These are phyloP conservation scores for Globicephala melas DNA, from an alignment of 2,113 vertebrate species.

Conservation along the genomic window DNA sequence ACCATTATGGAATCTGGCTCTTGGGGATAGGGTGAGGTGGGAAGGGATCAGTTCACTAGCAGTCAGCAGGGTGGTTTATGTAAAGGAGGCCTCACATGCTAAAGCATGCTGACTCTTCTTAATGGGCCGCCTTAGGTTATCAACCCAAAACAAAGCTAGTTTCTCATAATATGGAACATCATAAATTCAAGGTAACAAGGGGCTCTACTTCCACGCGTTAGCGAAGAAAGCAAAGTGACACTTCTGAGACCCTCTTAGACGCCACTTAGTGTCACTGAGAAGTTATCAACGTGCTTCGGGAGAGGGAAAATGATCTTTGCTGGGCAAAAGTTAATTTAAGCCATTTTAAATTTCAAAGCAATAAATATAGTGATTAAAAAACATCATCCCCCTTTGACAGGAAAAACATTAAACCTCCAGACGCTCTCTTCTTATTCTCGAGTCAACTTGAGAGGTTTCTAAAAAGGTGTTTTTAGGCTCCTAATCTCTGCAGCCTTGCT, in stretches of 20 bases:
- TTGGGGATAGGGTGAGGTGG: not conserved
- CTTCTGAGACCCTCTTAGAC: conserved; percentile 41
- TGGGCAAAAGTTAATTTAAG: conserved; percentile 65
- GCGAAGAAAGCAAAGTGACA: conserved; percentile 50
- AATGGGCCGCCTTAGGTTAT: not conserved
- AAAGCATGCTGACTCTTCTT: not conserved
- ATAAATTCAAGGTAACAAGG: conserved; percentile 26
- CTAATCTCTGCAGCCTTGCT: not conserved
- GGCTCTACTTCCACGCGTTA: conserved; percentile 61
- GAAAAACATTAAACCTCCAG: conserved; percentile 41
- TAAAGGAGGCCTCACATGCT: not conserved
- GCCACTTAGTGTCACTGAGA: conserved; percentile 21
- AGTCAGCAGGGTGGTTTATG: not conserved
- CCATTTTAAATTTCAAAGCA: conserved; percentile 69
- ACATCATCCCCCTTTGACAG: conserved; percentile 48
- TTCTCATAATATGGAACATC: not conserved
- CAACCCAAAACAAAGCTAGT: not conserved
- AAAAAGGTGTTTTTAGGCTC: not conserved
- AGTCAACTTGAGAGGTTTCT: conserved; percentile 15
- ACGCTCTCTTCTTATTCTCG: not conserved
- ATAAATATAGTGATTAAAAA: conserved; percentile 41
- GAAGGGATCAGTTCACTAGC: not conserved
- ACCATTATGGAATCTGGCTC: not conserved
- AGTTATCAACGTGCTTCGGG: conserved; percentile 66
- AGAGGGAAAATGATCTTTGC: conserved; percentile 61